Evolutionary conservation across 2,113 vertebrate species (phyloP).

Genomic region (Stigmatopora argus): DNA sequence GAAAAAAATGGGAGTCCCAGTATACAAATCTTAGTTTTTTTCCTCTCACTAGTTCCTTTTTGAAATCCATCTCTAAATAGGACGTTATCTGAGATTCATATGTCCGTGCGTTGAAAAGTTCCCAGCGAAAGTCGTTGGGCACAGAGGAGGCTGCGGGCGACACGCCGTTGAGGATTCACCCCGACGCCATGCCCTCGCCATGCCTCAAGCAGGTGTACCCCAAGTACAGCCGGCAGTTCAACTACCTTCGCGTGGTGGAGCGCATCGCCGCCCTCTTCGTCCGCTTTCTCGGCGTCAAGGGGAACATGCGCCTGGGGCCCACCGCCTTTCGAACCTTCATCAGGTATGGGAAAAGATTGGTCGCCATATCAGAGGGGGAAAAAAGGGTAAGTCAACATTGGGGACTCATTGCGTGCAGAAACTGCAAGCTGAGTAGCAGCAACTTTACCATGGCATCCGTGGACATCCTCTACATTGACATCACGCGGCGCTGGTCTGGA

Average conservation of each 20-base stretch:
- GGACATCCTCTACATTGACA: slow-evolving; percentile 96
- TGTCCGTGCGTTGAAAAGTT: slow-evolving; percentile 45
- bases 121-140: slow-evolving; percentile 17
- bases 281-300: slow-evolving; percentile 90
- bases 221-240: slow-evolving; percentile 89
- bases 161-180: slow-evolving; percentile 25
- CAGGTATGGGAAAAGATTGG: slow-evolving; percentile 64
- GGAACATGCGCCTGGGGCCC: slow-evolving; percentile 85
- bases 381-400: too few species aligned
- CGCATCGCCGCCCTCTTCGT: slow-evolving; percentile 84
- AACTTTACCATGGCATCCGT: slow-evolving; percentile 89
- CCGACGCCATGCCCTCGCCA: slow-evolving; percentile 69
- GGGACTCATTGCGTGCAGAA: slow-evolving; percentile 61
- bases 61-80: not conserved
- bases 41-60: not conserved
- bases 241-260: slow-evolving; percentile 82
- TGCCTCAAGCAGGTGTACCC: slow-evolving; percentile 96
- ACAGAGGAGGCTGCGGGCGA: slow-evolving; percentile 51
- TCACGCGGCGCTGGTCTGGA: slow-evolving; percentile 85
- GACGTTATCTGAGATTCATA: not conserved
- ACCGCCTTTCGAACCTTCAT: slow-evolving; percentile 92
- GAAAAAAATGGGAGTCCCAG: too few species aligned
- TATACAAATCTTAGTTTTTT: not conserved
- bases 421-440: slow-evolving; percentile 86
- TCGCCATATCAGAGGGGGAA: too few species aligned